Evolutionary conservation across 2,113 vertebrate genomes (phyloP), one percentile per base, ranked within the genome.

Genomic region (Carassius auratus): DNA sequence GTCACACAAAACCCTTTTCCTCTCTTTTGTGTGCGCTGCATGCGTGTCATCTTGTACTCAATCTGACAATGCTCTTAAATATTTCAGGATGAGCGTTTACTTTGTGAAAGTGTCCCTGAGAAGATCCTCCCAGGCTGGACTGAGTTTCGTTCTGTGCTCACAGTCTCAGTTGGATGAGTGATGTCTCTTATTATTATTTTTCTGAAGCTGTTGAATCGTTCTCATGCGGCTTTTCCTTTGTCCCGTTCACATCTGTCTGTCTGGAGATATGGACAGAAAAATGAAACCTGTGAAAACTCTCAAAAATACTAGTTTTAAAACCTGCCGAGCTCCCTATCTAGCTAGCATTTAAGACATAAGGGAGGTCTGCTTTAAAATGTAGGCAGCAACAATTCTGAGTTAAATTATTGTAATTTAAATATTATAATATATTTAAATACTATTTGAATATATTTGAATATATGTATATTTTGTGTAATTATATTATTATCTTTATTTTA

Each of bases 201-300:
- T 38, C 6, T 23, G 69, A 33, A 33, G 69, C 19, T 19, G 15
- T 19, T 0, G 66, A 19, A 2, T 86, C 81, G 9, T 42, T 85
- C 26, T 85, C 42, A 26, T 81, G 52, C 6, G 80, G 62, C 33
- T 30, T 73, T 21, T 89, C 71, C n/a, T 45, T 73, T 48, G 84
- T 78, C 9, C 52, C 73, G 48, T 50, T 52, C 15, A 78, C 81
- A 10, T 87, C 88, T 26, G 71, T 30, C 61, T 82, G 61, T 68
- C 88, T 89, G 76, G 23, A 62, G 59, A 69, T 50, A 82, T n/a
- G 21, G 10, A 14, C 21, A 33, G 59, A 45, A 66, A 23, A 66
- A 38, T 62, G 13, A 61, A 26, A 52, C 23, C 45, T 76, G 48
- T 3, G 3, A 50, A 38, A 21, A 38, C 21, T 61, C 57, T 21